Evolutionary conservation across 2,113 vertebrate genomes (phyloP).

Genomic region (Pterocles gutturalis): DNA sequence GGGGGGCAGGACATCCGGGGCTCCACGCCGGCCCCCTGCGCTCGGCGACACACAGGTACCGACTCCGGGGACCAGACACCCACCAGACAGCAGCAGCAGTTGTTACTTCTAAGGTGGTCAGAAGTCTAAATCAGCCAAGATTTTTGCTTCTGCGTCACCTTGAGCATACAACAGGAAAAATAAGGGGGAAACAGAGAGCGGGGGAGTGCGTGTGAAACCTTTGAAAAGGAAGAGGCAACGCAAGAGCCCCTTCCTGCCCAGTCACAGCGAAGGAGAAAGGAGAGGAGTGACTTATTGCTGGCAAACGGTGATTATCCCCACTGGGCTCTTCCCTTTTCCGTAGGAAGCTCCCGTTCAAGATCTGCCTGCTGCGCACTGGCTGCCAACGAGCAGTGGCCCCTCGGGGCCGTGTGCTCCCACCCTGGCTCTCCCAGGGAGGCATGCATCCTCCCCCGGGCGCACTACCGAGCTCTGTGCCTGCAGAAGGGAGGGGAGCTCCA

Average conservation of each 20-base stretch:
- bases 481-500: neutral
- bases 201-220: fast-evolving
- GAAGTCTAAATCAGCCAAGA: neutral
- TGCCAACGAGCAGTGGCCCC: neutral
- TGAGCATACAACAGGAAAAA: neutral
- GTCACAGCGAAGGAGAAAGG: neutral
- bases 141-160: neutral
- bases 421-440: neutral
- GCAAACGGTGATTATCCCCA: neutral
- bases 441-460: neutral
- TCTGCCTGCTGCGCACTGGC: neutral
- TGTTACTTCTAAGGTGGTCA: neutral
- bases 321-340: neutral
- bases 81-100: neutral
- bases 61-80: neutral
- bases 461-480: neutral
- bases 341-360: neutral
- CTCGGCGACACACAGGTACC: neutral
- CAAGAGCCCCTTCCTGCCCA: neutral
- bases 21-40: neutral
- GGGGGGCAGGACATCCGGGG: neutral
- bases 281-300: neutral
- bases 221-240: neutral
- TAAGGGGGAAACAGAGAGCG: fast-evolving
- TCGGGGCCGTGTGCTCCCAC: fast-evolving